These are phyloP conservation scores for Streptopelia turtur DNA, from an alignment of 2,797 vertebrate species.

Conservation along the genomic window DNA sequence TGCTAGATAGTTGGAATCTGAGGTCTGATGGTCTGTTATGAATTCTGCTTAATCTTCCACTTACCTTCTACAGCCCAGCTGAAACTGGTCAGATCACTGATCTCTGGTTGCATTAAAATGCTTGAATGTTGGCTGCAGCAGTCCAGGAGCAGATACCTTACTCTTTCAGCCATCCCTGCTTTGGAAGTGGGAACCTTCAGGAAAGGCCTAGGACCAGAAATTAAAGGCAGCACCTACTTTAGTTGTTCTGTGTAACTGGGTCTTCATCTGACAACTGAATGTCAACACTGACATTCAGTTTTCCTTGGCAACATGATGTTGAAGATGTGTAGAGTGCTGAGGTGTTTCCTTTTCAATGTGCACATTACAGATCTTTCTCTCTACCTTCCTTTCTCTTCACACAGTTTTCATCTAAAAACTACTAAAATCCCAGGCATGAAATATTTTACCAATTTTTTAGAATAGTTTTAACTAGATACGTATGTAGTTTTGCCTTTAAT, in stretches of 20 bases:
- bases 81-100: neutral
- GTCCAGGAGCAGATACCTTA: neutral
- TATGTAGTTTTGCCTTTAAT: neutral
- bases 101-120: neutral
- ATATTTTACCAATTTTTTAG: neutral
- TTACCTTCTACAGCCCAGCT: neutral
- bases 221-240: neutral
- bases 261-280: accelerated
- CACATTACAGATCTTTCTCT: neutral
- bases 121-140: neutral
- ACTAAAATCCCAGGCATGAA: neutral
- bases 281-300: neutral
- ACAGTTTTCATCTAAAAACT: neutral
- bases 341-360: neutral
- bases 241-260: neutral
- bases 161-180: neutral
- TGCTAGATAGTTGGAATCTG: neutral
- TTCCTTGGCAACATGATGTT: neutral
- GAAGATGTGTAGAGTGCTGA: neutral
- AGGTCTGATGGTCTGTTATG: neutral
- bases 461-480: neutral
- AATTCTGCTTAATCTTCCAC: neutral
- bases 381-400: neutral
- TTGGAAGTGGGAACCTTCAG: neutral
- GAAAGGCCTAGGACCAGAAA: neutral